Evolutionary conservation across 2,113 vertebrate genomes (phyloP), one percentile per base, ranked within the genome.

Genomic region (Sakesphorus luctuosus): DNA sequence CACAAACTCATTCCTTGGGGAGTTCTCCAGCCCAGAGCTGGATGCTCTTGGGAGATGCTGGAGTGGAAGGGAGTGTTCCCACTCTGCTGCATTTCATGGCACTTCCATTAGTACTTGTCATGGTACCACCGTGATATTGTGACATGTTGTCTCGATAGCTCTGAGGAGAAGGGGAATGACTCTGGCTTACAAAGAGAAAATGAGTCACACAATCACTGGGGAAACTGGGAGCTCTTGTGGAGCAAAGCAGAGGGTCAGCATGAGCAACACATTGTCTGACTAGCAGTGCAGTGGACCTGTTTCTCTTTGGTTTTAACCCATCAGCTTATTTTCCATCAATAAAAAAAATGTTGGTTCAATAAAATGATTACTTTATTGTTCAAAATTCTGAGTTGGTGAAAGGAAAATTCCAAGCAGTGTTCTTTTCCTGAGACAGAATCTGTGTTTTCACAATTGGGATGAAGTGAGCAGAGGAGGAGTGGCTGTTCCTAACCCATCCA

Each of bases 131-230:
- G 50, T 18, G 66, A 89, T 72, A 91, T 82, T 94, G 62, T 91
- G 91, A 79, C 74, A 65, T 24, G 11, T 71, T 78, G 43, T 68
- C 69, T 82, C 56, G 87, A 61, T 81, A 87, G 66, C 52, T 92
- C n/a, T 78, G 77, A 68, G 65, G 53, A 92, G 52, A 0, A 49
- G 73, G 50, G 80, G 47, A 87, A 49, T 78, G 77, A 11, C 25
- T 94, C 18, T 36, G 90, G 81, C 92, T 74, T 78, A 10, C 69
- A 84, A 65, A n/a, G 65, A 84, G 52, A 72, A 94, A 91, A 92
- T 81, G 93, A 94, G 35, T 84, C 86, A 75, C 35, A 65, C 43
- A 53, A 2, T 71, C 67, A 29, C 52, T 85, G 52, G 61, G 38
- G 72, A 52, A 82, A 52, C 3, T 33, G 55, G 79, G 55, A 52